Evolutionary conservation across 2,888 invertebrate species (phyloP).

Genomic region (Caenorhabditis sp.): DNA sequence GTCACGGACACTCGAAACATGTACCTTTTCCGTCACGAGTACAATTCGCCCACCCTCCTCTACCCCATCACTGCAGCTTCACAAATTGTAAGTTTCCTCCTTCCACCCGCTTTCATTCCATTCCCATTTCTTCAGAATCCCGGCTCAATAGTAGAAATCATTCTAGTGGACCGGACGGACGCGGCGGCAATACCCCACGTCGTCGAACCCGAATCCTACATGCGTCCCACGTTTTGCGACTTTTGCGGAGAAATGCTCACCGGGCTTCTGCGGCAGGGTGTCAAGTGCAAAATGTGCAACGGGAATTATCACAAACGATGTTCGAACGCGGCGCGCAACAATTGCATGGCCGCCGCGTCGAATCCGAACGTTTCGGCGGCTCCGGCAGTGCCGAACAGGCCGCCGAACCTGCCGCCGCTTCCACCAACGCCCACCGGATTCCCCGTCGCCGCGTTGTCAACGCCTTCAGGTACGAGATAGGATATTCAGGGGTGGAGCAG

Average conservation of each 20-base stretch:
- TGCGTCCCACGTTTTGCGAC: constrained; percentile 79
- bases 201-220: constrained; percentile 69
- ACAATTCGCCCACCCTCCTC: constrained; percentile 75
- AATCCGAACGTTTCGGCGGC: neutral
- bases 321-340: constrained; percentile 76
- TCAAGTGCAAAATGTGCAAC: constrained; percentile 77
- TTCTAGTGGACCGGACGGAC: constrained; percentile 68
- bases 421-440: constrained; percentile 35
- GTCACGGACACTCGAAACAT: constrained; percentile 64
- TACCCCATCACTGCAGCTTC: constrained; percentile 69
- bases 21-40: constrained; percentile 78
- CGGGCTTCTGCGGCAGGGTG: constrained; percentile 78
- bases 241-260: constrained; percentile 79
- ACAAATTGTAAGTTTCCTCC: constrained; percentile 67
- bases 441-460: constrained; percentile 40
- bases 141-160: constrained; percentile 76
- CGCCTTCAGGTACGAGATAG: constrained; percentile 42
- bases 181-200: constrained; percentile 72
- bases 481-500: neutral
- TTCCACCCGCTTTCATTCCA: neutral
- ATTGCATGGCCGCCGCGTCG: constrained; percentile 63
- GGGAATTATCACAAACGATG: constrained; percentile 79
- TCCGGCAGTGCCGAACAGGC: neutral
- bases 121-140: constrained; percentile 63
- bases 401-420: constrained; percentile 28